A percentile compares a stretch with the other conserved stretches of the same genome.
phyloP scores from a whole-genome alignment of 2,888 invertebrate genomes.

The Hyles lineata region DNA sequence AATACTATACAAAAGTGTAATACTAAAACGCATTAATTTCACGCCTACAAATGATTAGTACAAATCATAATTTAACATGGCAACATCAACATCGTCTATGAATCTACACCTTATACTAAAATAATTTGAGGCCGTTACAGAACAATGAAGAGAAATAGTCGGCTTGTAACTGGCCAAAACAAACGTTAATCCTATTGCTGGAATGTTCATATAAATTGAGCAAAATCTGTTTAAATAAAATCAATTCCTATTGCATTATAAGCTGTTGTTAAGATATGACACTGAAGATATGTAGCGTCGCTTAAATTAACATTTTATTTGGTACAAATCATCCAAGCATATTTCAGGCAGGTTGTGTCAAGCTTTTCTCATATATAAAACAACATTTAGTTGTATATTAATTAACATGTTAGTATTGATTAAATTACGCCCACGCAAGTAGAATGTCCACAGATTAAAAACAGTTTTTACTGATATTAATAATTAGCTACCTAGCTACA shows the following conservation, averaged over 20 bases:
- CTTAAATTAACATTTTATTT: background rate
- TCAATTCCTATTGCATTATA: conserved; percentile 24
- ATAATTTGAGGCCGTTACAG: conserved; percentile 23
- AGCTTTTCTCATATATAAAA: conserved; percentile 11
- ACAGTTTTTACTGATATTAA: background rate
- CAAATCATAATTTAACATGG: conserved; percentile 55
- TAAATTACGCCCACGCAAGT: background rate
- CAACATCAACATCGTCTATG: conserved; percentile 49
- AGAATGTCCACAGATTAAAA: background rate
- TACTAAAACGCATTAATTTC: conserved; percentile 82
- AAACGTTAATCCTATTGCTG: conserved; percentile 12
- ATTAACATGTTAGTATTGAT: background rate
- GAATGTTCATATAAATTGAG: conserved; percentile 31
- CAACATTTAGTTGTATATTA: background rate
- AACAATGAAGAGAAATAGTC: background rate
- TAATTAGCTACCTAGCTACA: conserved; percentile 16
- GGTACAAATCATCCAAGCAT: conserved; percentile 24
- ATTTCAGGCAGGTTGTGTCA: conserved; percentile 4
- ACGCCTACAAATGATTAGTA: conserved; percentile 38
- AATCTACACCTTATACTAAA: conserved; percentile 10
- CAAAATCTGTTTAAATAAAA: conserved; percentile 19
- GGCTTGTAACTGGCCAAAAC: background rate
- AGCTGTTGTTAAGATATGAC: background rate
- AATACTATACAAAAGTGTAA: conserved; percentile 69
- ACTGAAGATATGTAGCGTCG: background rate